Conservation (phyloP, 2,113 vertebrate genomes). For the Marcusenius ussheri region DNA sequence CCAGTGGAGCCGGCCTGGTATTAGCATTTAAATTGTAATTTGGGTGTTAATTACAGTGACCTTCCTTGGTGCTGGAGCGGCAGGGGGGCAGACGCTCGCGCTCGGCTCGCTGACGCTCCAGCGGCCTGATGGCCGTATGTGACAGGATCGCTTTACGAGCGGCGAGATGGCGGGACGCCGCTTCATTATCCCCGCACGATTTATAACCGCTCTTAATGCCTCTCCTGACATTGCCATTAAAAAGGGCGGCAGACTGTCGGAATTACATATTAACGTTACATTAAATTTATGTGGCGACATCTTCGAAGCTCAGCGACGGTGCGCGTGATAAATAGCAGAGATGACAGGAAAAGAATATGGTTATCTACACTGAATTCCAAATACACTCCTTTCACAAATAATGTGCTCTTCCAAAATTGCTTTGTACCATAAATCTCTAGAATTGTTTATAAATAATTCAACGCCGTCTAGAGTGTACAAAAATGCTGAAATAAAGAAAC, state of each 20-base stretch:
- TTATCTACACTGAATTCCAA: neutral
- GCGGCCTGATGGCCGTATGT: neutral
- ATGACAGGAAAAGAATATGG: neutral
- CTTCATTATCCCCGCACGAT: neutral
- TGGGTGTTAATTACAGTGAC: neutral
- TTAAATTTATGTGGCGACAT: neutral
- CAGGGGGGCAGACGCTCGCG: neutral
- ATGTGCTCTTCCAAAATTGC: neutral
- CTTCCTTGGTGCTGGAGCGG: neutral
- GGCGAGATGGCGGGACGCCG: neutral
- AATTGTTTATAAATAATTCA: neutral
- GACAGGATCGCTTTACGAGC: neutral
- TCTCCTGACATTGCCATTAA: neutral
- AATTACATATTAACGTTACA: neutral
- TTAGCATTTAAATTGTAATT: neutral
- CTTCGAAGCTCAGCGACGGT: neutral
- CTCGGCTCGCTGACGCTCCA: neutral
- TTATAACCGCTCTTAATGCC: neutral
- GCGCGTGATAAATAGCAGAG: neutral
- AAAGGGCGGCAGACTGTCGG: neutral
- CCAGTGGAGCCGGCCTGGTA: neutral
- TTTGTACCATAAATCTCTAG: neutral
- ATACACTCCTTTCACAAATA: neutral
- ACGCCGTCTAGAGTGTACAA: neutral
- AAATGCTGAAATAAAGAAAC: neutral